Evolutionary conservation across 1,140 invertebrate species (phyloP), one percentile per base, ranked within the genome.

Genomic region (Zaprionus gabonicus): DNA sequence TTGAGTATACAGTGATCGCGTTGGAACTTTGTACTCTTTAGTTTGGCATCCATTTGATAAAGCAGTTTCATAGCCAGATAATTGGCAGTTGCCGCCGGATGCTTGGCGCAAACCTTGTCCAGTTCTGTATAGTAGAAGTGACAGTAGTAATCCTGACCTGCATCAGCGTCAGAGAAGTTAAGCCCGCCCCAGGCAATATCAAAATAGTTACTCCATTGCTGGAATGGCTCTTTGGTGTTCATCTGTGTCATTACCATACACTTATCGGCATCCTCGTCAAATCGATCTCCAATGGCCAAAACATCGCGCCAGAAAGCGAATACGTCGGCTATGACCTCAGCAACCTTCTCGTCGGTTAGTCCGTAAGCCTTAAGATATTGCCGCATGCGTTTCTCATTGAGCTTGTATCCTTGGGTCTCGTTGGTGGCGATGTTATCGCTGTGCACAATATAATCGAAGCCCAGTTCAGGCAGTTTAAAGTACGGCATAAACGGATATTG

Each of bases 21-120:
- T 95, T 95, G 55, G 92, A 76, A 83, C 4, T 72, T 72, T 3
- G 5, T 38, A 1, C 55, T 57, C 63, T 84, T 82, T 2, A 92
- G 31, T 6, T 74, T 80, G 31, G 78, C 58, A 55, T 92, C 91
- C 82, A 92, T 78, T 0, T 58, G 60, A 57, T 90, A 91, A 0
- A 92, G 64, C 2, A 92, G 58, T 46, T 74, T 74, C 76, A 92
- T 76, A 20, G 91, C 82, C 13, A 92, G 55, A 49, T 92, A 92
- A 60, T 92, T 92, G 13, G 91, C 91, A 12, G 78, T 80, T 0
- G 91, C 84, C 6, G 69, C 58, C 36, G 62, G 59, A 9, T 83
- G 84, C 20, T 67, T 76, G 4, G 36, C 56, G 20, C 91, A 92
- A n/a, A 92, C 67, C 25, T 78, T 81, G 12, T 88, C 72, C 27